phyloP scores from a whole-genome alignment of 1,140 invertebrate species.

The Megathymus violae region DNA sequence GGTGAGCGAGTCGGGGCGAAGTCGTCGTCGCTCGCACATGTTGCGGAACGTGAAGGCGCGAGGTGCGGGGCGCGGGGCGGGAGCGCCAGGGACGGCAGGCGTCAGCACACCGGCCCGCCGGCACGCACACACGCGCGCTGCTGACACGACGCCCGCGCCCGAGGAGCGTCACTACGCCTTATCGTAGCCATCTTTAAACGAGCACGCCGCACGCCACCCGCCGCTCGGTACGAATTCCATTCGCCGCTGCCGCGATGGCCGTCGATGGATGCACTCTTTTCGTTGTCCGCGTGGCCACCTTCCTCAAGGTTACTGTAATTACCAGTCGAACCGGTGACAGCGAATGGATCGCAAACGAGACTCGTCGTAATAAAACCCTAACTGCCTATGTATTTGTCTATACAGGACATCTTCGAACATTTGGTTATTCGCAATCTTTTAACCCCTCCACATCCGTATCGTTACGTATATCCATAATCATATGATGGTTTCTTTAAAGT shows the following conservation, averaged over 20 bases:
- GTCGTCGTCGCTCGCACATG: constrained; percentile 70
- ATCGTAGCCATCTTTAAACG: constrained; percentile 82
- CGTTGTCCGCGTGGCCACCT: constrained; percentile 53
- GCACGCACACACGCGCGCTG: constrained; percentile 66
- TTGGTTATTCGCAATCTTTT: no score
- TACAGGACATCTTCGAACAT: constrained; percentile 23
- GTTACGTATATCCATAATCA: no score
- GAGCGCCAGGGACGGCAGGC: constrained; percentile 60
- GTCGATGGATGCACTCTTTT: constrained; percentile 69
- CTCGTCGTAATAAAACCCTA: constrained; percentile 40
- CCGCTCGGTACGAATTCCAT: constrained; percentile 74
- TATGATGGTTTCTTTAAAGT: no score
- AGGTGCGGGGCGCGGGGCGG: constrained; percentile 52
- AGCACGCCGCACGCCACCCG: constrained; percentile 73
- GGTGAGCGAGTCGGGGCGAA: constrained; percentile 48
- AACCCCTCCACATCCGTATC: no score
- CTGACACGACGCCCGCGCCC: constrained; percentile 73
- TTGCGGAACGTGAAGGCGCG: constrained; percentile 74
- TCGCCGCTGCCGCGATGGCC: constrained; percentile 63
- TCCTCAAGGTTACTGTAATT: constrained; percentile 74
- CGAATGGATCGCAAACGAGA: constrained; percentile 55
- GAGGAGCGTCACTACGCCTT: constrained; percentile 76
- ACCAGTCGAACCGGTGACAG: constrained; percentile 63
- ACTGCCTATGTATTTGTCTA: constrained; percentile 38
- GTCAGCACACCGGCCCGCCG: constrained; percentile 57